Conservation (phyloP, 2,888 invertebrate species). For the Habroteleia sp. region DNA sequence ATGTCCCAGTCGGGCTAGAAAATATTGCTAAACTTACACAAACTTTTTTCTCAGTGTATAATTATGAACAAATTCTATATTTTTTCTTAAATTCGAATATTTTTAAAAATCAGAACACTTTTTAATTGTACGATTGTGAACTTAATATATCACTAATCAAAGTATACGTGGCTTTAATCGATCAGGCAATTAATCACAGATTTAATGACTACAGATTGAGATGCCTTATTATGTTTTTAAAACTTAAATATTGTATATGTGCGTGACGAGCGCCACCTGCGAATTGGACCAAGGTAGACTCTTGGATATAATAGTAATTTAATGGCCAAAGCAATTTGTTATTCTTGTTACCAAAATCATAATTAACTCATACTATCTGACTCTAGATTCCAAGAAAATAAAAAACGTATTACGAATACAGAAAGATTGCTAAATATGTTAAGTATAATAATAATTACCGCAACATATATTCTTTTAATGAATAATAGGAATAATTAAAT, state of each 20-base stretch:
- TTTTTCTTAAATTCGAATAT: too few species aligned
- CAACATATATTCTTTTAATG: too few species aligned
- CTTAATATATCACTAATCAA: slow-evolving; percentile 4
- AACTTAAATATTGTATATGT: slow-evolving; percentile 45
- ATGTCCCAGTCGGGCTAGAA: too few species aligned
- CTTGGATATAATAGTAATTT: slow-evolving; percentile 32
- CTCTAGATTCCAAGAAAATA: too few species aligned
- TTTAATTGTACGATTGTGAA: not conserved
- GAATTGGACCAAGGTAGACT: slow-evolving; percentile 11
- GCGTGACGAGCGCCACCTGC: slow-evolving; percentile 48
- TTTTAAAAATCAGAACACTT: too few species aligned
- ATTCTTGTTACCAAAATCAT: slow-evolving; percentile 19
- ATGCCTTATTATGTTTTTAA: slow-evolving; percentile 31
- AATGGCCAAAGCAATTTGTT: slow-evolving; percentile 35
- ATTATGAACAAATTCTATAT: too few species aligned
- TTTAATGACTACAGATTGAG: slow-evolving; percentile 34
- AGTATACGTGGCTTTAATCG: slow-evolving; percentile 20
- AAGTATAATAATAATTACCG: too few species aligned
- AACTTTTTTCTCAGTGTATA: too few species aligned
- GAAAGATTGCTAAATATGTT: too few species aligned
- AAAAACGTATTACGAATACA: too few species aligned
- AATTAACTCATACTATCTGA: slow-evolving; percentile 26
- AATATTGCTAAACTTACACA: too few species aligned
- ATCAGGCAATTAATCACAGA: slow-evolving; percentile 39
- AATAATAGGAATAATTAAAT: too few species aligned